Evolutionary conservation across 2,113 vertebrate species (phyloP).

Genomic region (Erythrolamprus reginae): DNA sequence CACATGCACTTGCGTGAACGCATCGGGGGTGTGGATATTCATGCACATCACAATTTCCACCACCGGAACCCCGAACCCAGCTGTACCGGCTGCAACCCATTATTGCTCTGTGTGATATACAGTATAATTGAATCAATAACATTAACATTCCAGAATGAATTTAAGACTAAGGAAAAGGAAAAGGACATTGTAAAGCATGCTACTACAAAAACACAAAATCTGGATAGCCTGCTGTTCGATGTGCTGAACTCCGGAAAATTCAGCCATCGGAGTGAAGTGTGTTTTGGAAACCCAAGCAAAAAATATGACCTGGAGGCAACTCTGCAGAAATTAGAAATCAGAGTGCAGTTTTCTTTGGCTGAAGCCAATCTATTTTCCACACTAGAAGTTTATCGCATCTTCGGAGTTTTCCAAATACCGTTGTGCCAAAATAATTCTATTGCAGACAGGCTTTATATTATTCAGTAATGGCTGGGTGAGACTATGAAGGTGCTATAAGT

Average conservation of each 20-base stretch:
- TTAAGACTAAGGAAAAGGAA: too few relatives aligned
- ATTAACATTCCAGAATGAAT: too few relatives aligned
- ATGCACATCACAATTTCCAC: too few relatives aligned
- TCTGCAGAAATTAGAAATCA: neutral
- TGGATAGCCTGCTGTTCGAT: neutral
- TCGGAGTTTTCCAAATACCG: neutral
- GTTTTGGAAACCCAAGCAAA: neutral
- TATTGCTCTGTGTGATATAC: rapidly evolving
- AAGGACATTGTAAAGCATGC: neutral
- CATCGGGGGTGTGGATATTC: too few relatives aligned
- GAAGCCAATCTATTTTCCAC: neutral
- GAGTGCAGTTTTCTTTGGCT: neutral
- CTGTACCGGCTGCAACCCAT: too few relatives aligned
- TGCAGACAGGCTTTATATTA: neutral
- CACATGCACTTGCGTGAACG: too few relatives aligned
- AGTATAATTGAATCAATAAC: neutral
- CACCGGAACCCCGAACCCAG: too few relatives aligned
- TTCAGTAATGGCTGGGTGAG: neutral
- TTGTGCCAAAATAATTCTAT: neutral
- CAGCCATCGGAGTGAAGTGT: neutral
- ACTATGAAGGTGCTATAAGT: neutral
- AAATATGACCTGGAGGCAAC: neutral
- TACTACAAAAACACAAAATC: neutral
- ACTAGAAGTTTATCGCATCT: neutral
- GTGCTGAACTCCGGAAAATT: neutral